phyloP scores from a whole-genome alignment of 37 sponge, comb jelly and placozoan species.

The Petrosia ficiformis region DNA sequence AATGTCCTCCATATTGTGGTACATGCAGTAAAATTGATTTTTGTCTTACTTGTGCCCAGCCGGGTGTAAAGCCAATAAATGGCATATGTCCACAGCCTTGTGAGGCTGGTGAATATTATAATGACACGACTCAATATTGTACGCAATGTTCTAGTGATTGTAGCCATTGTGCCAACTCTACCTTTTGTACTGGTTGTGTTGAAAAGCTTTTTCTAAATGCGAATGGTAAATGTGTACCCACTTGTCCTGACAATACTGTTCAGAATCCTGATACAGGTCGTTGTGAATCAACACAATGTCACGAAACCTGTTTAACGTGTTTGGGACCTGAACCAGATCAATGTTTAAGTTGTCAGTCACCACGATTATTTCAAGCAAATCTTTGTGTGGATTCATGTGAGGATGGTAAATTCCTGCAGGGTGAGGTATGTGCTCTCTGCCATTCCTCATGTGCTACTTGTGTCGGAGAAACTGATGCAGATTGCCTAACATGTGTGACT shows the following conservation, averaged over 20 bases:
- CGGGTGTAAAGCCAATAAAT: conserved; percentile 4
- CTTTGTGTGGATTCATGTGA: conserved; percentile 43
- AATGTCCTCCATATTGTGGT: conserved; percentile 19
- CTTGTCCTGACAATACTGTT: conserved; percentile 31
- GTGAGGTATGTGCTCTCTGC: conserved; percentile 25
- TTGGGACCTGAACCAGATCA: conserved; percentile 12
- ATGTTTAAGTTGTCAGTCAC: conserved; percentile 32
- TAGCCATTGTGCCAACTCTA: conserved; percentile 8
- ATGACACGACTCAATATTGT: conserved; percentile 22
- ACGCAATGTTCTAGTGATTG: conserved; percentile 23
- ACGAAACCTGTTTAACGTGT: conserved; percentile 54
- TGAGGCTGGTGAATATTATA: conserved; percentile 24
- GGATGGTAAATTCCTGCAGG: conserved; percentile 1
- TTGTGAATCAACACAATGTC: conserved; percentile 32
- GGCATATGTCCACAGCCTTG: conserved; percentile 41
- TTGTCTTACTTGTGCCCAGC: conserved; percentile 21
- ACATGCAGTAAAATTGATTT: conserved; percentile 6
- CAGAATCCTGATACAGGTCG: background rate
- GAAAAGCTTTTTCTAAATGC: conserved; percentile 12
- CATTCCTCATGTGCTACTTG: conserved; percentile 51
- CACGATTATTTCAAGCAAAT: background rate
- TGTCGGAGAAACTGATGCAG: conserved; percentile 22
- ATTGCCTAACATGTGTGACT: conserved; percentile 32
- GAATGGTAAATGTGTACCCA: conserved; percentile 19
- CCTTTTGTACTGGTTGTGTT: conserved; percentile 28